Evolutionary conservation across 2,113 vertebrate genomes (phyloP).

Genomic region (Prunella fulvescens): DNA sequence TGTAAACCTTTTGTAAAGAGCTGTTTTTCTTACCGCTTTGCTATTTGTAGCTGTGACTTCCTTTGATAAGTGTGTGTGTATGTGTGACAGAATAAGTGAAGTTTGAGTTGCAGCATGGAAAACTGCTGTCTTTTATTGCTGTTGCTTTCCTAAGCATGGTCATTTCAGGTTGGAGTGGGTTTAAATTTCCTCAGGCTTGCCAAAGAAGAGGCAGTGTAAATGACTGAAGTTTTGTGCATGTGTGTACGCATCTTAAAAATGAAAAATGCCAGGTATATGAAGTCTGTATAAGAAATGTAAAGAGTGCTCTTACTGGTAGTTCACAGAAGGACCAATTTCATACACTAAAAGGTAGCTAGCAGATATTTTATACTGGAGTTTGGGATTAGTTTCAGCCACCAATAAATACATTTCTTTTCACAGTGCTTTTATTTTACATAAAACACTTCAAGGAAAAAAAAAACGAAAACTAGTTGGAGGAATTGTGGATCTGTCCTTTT

Average conservation of each 20-base stretch:
- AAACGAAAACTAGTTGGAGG: accelerated
- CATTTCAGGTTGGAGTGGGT: background rate
- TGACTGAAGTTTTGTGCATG: background rate
- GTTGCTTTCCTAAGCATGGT: background rate
- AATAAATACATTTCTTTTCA: background rate
- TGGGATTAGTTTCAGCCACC: background rate
- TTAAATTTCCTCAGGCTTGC: background rate
- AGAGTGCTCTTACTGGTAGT: background rate
- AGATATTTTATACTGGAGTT: background rate
- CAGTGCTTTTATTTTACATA: background rate
- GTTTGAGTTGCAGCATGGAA: background rate
- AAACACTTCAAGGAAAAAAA: background rate
- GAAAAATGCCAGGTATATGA: background rate
- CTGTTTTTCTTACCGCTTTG: background rate
- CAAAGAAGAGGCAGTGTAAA: background rate
- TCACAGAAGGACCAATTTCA: background rate
- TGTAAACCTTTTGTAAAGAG: background rate
- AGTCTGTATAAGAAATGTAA: background rate
- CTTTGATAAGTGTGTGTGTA: background rate
- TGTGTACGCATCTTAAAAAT: background rate
- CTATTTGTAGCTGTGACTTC: background rate
- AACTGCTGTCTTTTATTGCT: background rate
- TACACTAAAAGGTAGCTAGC: background rate
- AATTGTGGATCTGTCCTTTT: background rate
- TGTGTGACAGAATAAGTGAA: background rate